Evolutionary conservation across 35 echinoderm and acorn worm genomes (phyloP).

Genomic region (Heliocidaris erythrogramma): DNA sequence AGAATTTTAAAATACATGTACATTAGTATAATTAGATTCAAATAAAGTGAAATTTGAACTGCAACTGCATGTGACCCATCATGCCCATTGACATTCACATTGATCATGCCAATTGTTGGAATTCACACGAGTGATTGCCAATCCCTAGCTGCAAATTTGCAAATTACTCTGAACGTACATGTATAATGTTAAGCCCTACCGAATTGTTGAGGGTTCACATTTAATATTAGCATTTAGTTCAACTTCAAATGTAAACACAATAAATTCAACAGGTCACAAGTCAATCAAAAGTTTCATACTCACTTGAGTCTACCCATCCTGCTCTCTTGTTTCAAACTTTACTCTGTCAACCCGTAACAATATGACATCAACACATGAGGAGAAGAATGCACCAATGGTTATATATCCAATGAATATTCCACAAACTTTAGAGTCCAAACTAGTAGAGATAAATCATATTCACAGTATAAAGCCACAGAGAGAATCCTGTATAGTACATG

Average conservation of each 20-base stretch:
- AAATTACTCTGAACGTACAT: too few relatives aligned
- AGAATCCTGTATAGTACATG: background rate
- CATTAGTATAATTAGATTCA: too few relatives aligned
- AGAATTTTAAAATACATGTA: too few relatives aligned
- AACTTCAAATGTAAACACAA: background rate
- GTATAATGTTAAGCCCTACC: too few relatives aligned
- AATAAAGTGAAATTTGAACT: too few relatives aligned
- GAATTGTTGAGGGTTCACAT: too few relatives aligned
- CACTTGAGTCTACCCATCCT: conserved; percentile 30
- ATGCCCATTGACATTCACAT: too few relatives aligned
- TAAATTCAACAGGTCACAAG: background rate
- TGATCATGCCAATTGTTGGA: too few relatives aligned
- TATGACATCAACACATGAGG: background rate
- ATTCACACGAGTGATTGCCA: too few relatives aligned
- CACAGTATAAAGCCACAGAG: background rate
- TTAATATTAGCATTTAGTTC: too few relatives aligned
- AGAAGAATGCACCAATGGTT: background rate
- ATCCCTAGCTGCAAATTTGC: too few relatives aligned
- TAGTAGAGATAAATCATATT: background rate
- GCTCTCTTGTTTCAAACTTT: background rate
- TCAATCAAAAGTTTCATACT: background rate
- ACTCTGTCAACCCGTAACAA: background rate
- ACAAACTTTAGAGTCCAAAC: background rate
- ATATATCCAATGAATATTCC: conserved; percentile 9
- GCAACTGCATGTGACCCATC: too few relatives aligned